Evolutionary conservation across 2,797 vertebrate genomes (phyloP), one percentile per base, ranked within the genome.

Genomic region (Neostethus bicornis): DNA sequence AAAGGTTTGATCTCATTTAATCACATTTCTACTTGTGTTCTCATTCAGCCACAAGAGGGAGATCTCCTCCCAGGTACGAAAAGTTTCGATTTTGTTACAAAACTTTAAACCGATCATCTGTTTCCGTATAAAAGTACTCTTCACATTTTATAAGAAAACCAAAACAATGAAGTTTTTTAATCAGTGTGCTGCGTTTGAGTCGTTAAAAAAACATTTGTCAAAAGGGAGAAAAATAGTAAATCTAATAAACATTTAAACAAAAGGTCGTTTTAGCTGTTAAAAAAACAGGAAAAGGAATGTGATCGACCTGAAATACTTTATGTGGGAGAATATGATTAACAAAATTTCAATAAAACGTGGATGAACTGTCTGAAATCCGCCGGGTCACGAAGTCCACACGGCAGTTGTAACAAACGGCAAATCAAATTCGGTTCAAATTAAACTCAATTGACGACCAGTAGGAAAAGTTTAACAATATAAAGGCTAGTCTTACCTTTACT

Each of bases 41-140:
- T 0, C 7, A 1, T 39, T 32, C 14, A 0, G n/a, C 75, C 83
- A 66, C 60, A 2, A 66, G 85, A 46, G 59, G 79, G 73, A 1
- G 63, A 1, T 42, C 35, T 8, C 17, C 2, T 25, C 3, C 1
- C 8, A 1, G 26, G 80, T 85, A 35, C 54, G 42, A 3, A 7
- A 25, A n/a, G 1, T 5, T 0, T 7, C 0, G 13, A 3, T 12
- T 45, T 7, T 19, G 56, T 75, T 56, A 67, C 37, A 65, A 77
- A 66, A 78, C 26, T 0, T 17, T 0, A 44, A 21, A 7, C 2
- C 1, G 21, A 10, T 46, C 51, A 17, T 8, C 21, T 1, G 0
- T 7, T 51, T 9, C 14, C 12, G 17, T 2, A 52, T 25, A 17
- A 0, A 12, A 35, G 10, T 24, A 2, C 16, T 31, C 20, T 0